Percentiles rank a stretch among this genome's conserved stretches.
Evolutionary conservation across 2,888 invertebrate species (phyloP).

Genomic region (Lampropteryx suffumata): DNA sequence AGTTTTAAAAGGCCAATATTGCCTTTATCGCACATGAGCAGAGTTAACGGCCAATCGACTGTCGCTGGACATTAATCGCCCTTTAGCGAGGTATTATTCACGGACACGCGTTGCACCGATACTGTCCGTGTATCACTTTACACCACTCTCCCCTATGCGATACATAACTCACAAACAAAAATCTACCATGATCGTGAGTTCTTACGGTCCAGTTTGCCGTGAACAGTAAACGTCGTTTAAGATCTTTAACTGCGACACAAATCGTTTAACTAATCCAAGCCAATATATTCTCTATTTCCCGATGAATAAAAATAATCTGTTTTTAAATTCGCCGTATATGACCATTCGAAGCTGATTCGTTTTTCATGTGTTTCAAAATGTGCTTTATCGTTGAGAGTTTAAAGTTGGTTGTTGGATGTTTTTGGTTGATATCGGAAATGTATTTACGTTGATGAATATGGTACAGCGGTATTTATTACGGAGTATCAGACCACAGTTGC

Average conservation of each 20-base stretch:
- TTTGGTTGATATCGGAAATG: constrained; percentile 31
- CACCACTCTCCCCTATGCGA: constrained; percentile 35
- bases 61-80: constrained; percentile 75
- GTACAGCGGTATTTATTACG: constrained; percentile 73
- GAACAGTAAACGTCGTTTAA: constrained; percentile 19
- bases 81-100: constrained; percentile 80
- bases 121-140: constrained; percentile 62
- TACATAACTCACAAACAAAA: constrained; percentile 29
- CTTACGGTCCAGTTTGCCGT: constrained; percentile 30
- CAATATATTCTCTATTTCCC: constrained; percentile 78
- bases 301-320: constrained; percentile 76
- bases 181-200: constrained; percentile 16
- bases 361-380: constrained; percentile 19
- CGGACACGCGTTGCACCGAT: constrained; percentile 75
- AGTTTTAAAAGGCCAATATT: constrained; percentile 29
- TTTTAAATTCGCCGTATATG: constrained; percentile 69
- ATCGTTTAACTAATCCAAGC: constrained; percentile 76
- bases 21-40: constrained; percentile 43
- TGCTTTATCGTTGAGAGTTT: constrained; percentile 28
- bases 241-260: constrained; percentile 34
- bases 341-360: constrained; percentile 51
- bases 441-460: constrained; percentile 64
- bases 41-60: constrained; percentile 58
- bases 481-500: constrained; percentile 75
- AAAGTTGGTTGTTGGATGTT: constrained; percentile 40